Base-by-base conservation (phyloP, 2,113 vertebrate genomes). In the Heteronetta atricapilla region DNA sequence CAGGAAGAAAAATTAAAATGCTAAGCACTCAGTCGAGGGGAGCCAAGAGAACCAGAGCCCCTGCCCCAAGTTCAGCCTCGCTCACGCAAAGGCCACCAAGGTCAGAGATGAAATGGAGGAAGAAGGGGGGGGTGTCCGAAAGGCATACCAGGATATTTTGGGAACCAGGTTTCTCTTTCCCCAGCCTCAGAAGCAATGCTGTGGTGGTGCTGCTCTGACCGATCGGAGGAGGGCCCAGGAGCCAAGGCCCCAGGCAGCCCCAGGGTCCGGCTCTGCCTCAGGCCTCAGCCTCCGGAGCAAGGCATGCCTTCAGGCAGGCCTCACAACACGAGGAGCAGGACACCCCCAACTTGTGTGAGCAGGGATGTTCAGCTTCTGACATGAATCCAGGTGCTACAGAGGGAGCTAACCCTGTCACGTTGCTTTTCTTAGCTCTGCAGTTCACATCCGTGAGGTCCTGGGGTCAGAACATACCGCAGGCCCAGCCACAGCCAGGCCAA, bases 261-360 rank as follows among this genome's bases (percentile, higher is more conserved):
- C 63, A 44, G 9, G 14, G 38, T 76, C 34, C 70, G 40, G 59
- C 42, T 42, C 44, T 46, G 59, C 50, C 25, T 56, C 75, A 46
- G 66, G 15, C 12, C 62, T 69, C 79, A 48, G 22, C 40, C 74
- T 23, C 34, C 25, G 28, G 10, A 8, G 29, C 38, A 92, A 48
- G 16, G 13, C 46, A 10, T 28, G 44, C 34, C 62, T 79, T n/a
- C 79, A 76, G 63, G 52, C 50, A 50, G 56, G 31, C 82, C 62
- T 64, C 69, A 42, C 0, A 0, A 50, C 38, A 8, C 2, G 3
- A 33, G 8, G 46, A 33, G 29, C 29, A 25, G n/a, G 62, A 56
- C 26, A 42, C 29, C 0, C 0, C 1, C 70, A 13, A 4, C 29
- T 53, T 3, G 6, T 52, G 26, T 26, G 44, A 66, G 8, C 2